phyloP scores from a whole-genome alignment of 1,140 invertebrate genomes.

The Caenorhabditis briggsae region DNA sequence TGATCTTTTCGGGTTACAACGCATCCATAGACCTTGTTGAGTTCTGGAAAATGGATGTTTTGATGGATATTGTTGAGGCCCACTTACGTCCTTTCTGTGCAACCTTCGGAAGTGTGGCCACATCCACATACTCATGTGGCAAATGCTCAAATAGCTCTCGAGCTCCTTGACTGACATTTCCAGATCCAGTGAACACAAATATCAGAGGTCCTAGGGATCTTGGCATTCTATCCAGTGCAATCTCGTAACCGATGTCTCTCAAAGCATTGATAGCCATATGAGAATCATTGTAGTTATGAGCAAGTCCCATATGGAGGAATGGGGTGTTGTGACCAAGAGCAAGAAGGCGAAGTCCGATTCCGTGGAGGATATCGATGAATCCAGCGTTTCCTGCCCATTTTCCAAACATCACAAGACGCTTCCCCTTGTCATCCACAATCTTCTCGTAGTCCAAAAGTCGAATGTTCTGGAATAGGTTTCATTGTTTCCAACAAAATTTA shows the following conservation, averaged over 20 bases:
- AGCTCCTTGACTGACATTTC: conserved; percentile 86
- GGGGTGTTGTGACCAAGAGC: conserved; percentile 98
- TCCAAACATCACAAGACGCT: conserved; percentile 95
- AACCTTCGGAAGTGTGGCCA: conserved; percentile 92
- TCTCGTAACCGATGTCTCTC: conserved; percentile 96
- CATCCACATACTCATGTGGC: conserved; percentile 96
- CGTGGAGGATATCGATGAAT: conserved; percentile 98
- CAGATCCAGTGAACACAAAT: conserved; percentile 96
- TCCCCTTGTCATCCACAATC: conserved; percentile 88
- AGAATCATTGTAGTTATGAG: conserved; percentile 97
- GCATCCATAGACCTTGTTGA: conserved; percentile 93
- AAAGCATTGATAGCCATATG: conserved; percentile 97
- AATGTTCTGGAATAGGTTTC: conserved; percentile 83
- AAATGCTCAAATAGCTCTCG: conserved; percentile 97
- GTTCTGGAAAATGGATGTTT: conserved; percentile 81
- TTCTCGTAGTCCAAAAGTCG: conserved; percentile 97
- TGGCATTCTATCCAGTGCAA: conserved; percentile 95
- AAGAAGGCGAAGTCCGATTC: conserved; percentile 86
- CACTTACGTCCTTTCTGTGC: conserved; percentile 92
- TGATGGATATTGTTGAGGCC: background rate
- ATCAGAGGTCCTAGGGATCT: conserved; percentile 96
- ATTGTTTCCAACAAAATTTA: background rate
- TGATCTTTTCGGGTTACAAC: conserved; percentile 92
- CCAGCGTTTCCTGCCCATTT: conserved; percentile 98
- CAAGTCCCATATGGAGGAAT: conserved; percentile 98